Conservation (phyloP, 2,888 invertebrate species). For the Epirrita christyi region DNA sequence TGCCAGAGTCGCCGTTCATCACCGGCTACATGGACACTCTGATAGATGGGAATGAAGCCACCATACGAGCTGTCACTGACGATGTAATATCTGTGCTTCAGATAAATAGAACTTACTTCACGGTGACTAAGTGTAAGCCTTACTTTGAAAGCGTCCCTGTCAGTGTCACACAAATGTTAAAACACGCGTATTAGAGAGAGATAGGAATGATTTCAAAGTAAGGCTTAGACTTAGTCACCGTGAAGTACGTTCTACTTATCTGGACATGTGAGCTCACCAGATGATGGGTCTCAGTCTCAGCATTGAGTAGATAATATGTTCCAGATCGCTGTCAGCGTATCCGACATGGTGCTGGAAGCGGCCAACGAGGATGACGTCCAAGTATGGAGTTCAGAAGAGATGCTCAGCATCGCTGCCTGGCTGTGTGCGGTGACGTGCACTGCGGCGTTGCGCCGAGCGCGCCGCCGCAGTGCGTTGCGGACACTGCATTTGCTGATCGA, state of each 20-base stretch:
- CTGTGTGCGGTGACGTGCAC: constrained; percentile 26
- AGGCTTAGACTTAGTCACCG: too few relatives aligned
- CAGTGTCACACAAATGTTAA: too few relatives aligned
- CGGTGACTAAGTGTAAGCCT: too few relatives aligned
- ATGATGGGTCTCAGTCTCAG: neutral
- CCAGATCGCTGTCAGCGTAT: constrained; percentile 15
- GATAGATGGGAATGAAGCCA: constrained; percentile 14
- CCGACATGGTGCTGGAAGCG: constrained; percentile 31
- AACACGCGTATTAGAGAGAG: too few relatives aligned
- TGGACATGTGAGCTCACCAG: too few relatives aligned
- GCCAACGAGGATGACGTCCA: constrained; percentile 23
- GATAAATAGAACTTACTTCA: too few relatives aligned
- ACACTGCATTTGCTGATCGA: constrained; percentile 21
- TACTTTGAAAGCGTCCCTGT: too few relatives aligned
- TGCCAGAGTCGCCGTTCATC: neutral
- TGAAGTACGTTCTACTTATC: too few relatives aligned
- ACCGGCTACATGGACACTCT: constrained; percentile 2
- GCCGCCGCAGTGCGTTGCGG: constrained; percentile 8
- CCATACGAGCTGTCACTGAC: constrained; percentile 9
- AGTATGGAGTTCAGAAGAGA: constrained; percentile 27
- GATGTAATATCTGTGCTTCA: too few relatives aligned
- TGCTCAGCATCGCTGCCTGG: constrained; percentile 23
- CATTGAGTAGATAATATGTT: neutral
- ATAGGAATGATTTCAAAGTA: too few relatives aligned
- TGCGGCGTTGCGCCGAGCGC: constrained; percentile 15